Conservation (phyloP, 2,888 invertebrate genomes). For the Pherbina coryleti region DNA sequence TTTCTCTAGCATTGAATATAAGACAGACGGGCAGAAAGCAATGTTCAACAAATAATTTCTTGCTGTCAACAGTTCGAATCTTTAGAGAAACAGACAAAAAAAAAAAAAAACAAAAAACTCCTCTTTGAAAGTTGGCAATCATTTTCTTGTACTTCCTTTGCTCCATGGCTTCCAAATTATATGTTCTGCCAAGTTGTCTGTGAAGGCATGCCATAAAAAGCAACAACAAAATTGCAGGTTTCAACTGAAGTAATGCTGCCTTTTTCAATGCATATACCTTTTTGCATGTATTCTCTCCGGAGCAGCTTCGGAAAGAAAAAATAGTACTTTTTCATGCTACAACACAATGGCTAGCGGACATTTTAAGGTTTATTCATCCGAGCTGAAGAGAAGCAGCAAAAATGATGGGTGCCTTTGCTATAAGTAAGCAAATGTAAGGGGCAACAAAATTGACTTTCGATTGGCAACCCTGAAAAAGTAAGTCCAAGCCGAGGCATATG, state of each 20-base stretch:
- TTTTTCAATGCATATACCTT: neutral
- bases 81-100: slow-evolving; percentile 3
- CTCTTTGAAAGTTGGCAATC: neutral
- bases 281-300: no score
- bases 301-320: no score
- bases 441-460: neutral
- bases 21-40: no score
- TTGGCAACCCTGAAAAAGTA: slow-evolving; percentile 3
- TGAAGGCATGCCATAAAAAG: slow-evolving; percentile 53
- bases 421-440: no score
- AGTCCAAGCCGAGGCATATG: neutral
- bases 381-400: neutral
- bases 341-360: neutral
- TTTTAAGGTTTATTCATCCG: neutral
- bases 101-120: slow-evolving; percentile 23
- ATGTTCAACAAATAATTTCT: slow-evolving; percentile 51
- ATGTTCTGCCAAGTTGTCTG: slow-evolving; percentile 62
- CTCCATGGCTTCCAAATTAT: slow-evolving; percentile 55
- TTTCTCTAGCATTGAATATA: no score
- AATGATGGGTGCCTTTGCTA: no score
- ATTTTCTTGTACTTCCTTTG: neutral
- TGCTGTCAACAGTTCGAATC: slow-evolving; percentile 59
- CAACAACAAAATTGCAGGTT: slow-evolving; percentile 53
- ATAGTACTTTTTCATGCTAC: neutral
- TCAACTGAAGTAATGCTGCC: slow-evolving; percentile 11